Evolutionary conservation across 1,140 invertebrate genomes (phyloP), one percentile per base, ranked within the genome.

Genomic region (Drosophila littoralis): DNA sequence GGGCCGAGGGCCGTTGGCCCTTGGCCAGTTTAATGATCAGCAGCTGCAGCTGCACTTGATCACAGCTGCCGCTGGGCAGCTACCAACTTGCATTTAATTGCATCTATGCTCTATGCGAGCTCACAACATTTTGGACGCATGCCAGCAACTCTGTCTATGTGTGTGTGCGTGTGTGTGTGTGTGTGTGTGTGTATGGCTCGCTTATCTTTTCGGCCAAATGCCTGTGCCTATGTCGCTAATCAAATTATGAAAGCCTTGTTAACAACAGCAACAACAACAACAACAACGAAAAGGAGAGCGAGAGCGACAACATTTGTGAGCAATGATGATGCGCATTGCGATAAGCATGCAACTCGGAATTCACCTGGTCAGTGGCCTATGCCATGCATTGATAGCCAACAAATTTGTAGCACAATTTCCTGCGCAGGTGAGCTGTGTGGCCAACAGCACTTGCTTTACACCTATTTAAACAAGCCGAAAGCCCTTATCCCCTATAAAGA

Each of bases 141-240:
- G 81, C 81, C 81, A 81, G 61, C 35, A 38, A 43, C 15, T 38
- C 6, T 36, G n/a, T 60, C 4, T 46, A 12, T 59, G 54, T 61
- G 61, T 67, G 64, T 40, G 52, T 55, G 51, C 52, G 38, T 55
- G 59, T 63, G 59, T 28, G 51, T 59, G 48, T 38, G 60, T 51
- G 55, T 36, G 59, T 69, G 50, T 67, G 59, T 77, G 59, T 61
- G 45, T 50, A 45, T 75, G 42, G 64, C 65, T 68, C 69, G 74
- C 76, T 89, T 88, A 88, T 88, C 83, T 88, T 88, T 88, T 83
- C 83, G 54, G 73, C 66, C 74, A 88, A 88, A 88, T 89, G 83
- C 84, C 73, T 89, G 45, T 79, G 79, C 83, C 88, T 89, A 80
- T 83, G 77, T 74, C 85, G 79, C 84, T 89, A 88, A 88, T 88